Percentiles rank a stretch among this genome's conserved stretches.
These are phyloP conservation scores for Ciconia nigra DNA, from an alignment of 2,797 vertebrate species.

Conservation along the genomic window DNA sequence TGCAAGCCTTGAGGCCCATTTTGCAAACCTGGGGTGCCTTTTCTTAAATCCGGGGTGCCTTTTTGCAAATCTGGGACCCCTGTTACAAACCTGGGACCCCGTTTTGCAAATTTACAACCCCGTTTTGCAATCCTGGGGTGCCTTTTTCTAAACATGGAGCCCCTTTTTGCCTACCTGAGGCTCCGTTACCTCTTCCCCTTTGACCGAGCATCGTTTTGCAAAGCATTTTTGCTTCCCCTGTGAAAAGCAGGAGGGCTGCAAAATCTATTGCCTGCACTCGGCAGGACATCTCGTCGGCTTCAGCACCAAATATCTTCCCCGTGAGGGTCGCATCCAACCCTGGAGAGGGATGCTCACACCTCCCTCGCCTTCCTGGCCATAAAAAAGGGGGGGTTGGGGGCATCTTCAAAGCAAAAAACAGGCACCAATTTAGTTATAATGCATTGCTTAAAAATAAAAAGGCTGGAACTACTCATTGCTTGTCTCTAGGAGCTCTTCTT, in stretches of 20 bases:
- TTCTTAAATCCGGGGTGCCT: not conserved
- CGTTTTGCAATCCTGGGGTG: accelerated
- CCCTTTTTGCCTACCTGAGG: not conserved
- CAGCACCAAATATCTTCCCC: not conserved
- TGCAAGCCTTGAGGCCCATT: too few species aligned
- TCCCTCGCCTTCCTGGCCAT: not conserved
- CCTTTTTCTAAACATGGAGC: not conserved
- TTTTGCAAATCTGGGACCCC: not conserved
- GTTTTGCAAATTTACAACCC: accelerated
- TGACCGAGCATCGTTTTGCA: accelerated
- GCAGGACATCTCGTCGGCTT: accelerated
- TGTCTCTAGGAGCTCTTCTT: not conserved
- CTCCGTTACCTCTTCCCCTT: not conserved
- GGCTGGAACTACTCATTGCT: accelerated
- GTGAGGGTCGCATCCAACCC: accelerated
- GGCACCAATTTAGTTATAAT: accelerated
- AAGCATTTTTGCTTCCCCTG: not conserved
- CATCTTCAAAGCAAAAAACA: not conserved
- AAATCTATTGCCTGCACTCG: not conserved
- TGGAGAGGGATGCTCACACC: accelerated
- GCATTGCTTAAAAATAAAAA: not conserved
- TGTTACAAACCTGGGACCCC: too few species aligned
- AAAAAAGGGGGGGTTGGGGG: not conserved
- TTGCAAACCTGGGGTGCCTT: not conserved
- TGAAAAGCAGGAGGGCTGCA: not conserved